Percentiles rank a stretch among this genome's conserved stretches.
phyloP scores from a whole-genome alignment of 2,113 vertebrate genomes.

The Rhizomys pruinosus region DNA sequence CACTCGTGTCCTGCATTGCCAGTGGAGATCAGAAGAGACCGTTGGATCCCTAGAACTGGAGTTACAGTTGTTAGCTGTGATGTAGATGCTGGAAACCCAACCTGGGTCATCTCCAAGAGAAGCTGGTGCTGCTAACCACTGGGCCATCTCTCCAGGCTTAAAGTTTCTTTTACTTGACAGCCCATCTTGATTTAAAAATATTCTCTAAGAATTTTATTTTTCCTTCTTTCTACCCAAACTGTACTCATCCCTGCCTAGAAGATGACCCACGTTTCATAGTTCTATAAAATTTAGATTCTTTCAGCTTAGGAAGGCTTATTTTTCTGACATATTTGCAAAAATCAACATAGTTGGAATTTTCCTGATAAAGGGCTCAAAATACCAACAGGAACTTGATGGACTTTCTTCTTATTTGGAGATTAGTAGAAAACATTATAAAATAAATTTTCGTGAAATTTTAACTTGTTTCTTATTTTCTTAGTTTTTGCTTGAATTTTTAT shows the following conservation, averaged over 20 bases:
- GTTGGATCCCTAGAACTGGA: too few species aligned
- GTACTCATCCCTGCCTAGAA: neutral
- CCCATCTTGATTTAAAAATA: conserved; percentile 13
- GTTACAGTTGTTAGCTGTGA: too few species aligned
- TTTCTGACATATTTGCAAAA: neutral
- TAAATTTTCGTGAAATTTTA: neutral
- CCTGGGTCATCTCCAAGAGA: too few species aligned
- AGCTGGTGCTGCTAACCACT: too few species aligned
- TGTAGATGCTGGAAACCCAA: too few species aligned
- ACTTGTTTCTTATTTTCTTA: neutral
- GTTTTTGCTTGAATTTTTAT: conserved; percentile 35
- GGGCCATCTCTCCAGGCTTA: neutral
- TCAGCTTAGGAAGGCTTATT: neutral
- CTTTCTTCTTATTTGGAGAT: conserved; percentile 8
- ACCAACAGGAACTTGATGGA: neutral
- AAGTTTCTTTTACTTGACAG: neutral
- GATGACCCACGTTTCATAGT: neutral
- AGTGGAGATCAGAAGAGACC: too few species aligned
- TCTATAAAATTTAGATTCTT: neutral
- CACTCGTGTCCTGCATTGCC: too few species aligned
- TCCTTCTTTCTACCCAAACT: neutral
- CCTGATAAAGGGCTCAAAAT: neutral
- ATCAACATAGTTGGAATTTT: conserved; percentile 11
- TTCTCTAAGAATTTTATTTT: neutral
- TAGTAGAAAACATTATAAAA: neutral